A percentile compares a stretch with the other conserved stretches of the same genome.
These are phyloP conservation scores for Ceuthmochares aereus DNA, from an alignment of 2,113 vertebrate genomes.

Conservation along the genomic window DNA sequence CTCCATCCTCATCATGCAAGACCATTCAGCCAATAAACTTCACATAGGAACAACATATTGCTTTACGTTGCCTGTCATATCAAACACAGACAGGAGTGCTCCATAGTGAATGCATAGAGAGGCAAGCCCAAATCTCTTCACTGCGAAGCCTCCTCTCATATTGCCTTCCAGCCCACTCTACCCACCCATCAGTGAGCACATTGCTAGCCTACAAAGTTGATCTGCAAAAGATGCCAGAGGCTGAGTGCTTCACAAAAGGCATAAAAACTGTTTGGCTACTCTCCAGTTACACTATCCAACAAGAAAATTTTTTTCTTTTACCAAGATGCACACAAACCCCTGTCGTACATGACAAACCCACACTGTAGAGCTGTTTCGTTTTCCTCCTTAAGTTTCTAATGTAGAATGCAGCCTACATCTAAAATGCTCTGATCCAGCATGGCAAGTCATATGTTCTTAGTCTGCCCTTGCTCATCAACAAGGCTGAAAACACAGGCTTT, in stretches of 20 bases:
- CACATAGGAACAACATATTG: fast-evolving
- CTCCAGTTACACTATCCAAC: neutral
- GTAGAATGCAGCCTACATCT: neutral
- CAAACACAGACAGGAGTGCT: too few relatives aligned
- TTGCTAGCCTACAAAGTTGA: neutral
- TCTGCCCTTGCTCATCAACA: neutral
- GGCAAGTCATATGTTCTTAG: neutral
- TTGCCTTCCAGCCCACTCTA: neutral
- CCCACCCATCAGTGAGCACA: fast-evolving
- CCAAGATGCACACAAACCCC: neutral
- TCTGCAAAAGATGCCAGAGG: neutral
- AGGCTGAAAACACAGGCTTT: neutral
- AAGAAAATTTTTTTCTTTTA: neutral
- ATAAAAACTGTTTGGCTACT: neutral
- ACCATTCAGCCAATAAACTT: neutral
- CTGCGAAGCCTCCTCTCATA: fast-evolving
- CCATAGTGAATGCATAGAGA: fast-evolving
- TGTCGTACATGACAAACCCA: neutral
- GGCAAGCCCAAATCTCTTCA: neutral
- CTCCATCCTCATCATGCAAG: neutral
- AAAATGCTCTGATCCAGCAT: neutral
- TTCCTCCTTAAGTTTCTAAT: neutral
- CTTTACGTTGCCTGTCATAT: neutral
- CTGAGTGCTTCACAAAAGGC: fast-evolving
- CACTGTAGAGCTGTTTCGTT: neutral